Percentiles rank a stretch among this genome's conserved stretches.
Evolutionary conservation across 2,888 invertebrate species (phyloP).

Genomic region (Drosophila buzzatii): DNA sequence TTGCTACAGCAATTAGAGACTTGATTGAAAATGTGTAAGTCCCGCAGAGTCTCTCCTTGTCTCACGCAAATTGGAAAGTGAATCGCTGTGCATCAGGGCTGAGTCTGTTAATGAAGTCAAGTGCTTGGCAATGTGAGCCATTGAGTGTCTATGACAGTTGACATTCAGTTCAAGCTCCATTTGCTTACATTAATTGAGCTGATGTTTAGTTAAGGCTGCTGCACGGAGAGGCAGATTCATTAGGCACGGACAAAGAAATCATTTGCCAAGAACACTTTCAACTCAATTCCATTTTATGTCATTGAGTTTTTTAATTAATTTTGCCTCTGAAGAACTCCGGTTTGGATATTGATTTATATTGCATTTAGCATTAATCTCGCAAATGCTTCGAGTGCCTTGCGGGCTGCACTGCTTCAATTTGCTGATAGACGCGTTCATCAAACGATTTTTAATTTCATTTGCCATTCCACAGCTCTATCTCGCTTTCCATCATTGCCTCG

Average conservation of each 20-base stretch:
- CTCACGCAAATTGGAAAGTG: neutral
- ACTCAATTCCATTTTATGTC: conserved; percentile 51
- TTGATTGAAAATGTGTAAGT: conserved; percentile 1
- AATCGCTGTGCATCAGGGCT: neutral
- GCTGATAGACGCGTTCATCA: conserved; percentile 60
- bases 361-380: conserved; percentile 67
- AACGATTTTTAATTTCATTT: conserved; percentile 77
- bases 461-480: conserved; percentile 13
- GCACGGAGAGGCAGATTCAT: conserved; percentile 22
- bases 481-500: conserved; percentile 18
- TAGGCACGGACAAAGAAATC: conserved; percentile 51
- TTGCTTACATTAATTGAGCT: conserved; percentile 72
- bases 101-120: conserved; percentile 2
- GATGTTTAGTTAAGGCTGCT: conserved; percentile 51
- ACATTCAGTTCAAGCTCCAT: conserved; percentile 50
- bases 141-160: conserved; percentile 29
- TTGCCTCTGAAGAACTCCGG: conserved; percentile 6
- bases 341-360: conserved; percentile 46
- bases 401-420: conserved; percentile 31
- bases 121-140: conserved; percentile 19
- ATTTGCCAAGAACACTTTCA: conserved; percentile 51
- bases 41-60: too few relatives aligned
- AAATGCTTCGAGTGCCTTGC: conserved; percentile 48
- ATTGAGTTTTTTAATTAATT: conserved; percentile 69
- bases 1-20: neutral